Base-by-base conservation (phyloP, 2,797 vertebrate genomes). In the Pitangus sulphuratus region DNA sequence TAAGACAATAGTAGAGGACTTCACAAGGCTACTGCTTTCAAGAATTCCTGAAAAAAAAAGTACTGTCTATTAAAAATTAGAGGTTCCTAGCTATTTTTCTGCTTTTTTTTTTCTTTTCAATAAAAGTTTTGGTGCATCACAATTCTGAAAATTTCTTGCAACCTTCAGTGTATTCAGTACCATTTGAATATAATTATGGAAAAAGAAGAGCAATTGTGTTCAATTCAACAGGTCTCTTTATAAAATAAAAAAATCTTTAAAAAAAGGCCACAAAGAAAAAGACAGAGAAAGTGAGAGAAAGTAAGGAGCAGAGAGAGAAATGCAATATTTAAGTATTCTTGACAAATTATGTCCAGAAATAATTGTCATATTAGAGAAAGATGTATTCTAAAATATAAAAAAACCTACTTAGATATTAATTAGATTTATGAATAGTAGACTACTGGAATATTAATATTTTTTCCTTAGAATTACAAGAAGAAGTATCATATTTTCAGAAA, bases 401-500 rank as follows among this genome's bases (percentile, higher is more conserved):
- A 93, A 81, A 45, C 42, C 3, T 4, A 31, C 53, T 72, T 85
- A 83, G 93, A 87, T 77, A 94, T 97, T 97, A 91, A 96, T 95
- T 58, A 95, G 69, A 96, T 96, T 78, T 94, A 90, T 94, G 31
- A 97, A 80, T 92, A 92, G 89, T 93, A 90, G 39, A 40, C 11
- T 50, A 80, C 18, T 84, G 91, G 70, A 93, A 95, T 97, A 97
- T 95, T 95, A 60, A 94, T 96, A 44, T 26, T 90, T 95, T 97
- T 93, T 60, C 62, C 56, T 90, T 44, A 86, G 51, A 97, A 97
- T 92, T 96, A 91, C 45, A 95, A 89, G 78, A 96, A 82, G 80
- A 97, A 95, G 13, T 80, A 95, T 87, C 68, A 88, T 47, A 90
- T 97, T 95, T 94, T 91, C 75, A 95, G 95, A 97, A 97, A 90